These are phyloP conservation scores for Zosterops pallidus DNA, from an alignment of 2,113 vertebrate species.

Conservation along the genomic window DNA sequence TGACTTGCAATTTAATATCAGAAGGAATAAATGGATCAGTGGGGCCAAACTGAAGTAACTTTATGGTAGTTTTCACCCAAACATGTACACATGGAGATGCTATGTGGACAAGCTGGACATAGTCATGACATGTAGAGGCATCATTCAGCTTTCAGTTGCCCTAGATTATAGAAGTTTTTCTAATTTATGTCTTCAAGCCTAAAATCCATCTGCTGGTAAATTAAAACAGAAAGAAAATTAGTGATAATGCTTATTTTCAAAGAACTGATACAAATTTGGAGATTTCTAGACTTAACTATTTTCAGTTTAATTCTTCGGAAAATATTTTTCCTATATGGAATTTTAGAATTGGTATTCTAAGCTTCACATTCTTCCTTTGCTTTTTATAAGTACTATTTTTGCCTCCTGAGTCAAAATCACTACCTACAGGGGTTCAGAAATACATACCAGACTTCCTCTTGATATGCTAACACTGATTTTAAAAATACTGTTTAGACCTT, in stretches of 20 bases:
- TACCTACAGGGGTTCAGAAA: neutral
- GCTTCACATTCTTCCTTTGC: neutral
- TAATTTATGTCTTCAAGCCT: neutral
- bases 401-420: neutral
- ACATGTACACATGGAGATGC: fast-evolving
- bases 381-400: neutral
- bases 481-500: neutral
- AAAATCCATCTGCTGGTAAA: neutral
- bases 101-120: neutral
- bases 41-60: neutral
- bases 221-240: neutral
- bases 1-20: neutral
- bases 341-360: neutral
- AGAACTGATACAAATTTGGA: neutral
- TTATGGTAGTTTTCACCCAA: neutral
- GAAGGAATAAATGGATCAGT: neutral
- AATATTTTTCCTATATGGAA: neutral
- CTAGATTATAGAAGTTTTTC: neutral
- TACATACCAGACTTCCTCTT: neutral
- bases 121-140: neutral
- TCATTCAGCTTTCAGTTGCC: neutral
- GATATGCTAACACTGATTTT: neutral
- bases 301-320: neutral
- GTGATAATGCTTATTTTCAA: neutral
- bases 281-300: neutral